Evolutionary conservation across 1,140 invertebrate species (phyloP).

Genomic region (Neotoxoptera formosana): DNA sequence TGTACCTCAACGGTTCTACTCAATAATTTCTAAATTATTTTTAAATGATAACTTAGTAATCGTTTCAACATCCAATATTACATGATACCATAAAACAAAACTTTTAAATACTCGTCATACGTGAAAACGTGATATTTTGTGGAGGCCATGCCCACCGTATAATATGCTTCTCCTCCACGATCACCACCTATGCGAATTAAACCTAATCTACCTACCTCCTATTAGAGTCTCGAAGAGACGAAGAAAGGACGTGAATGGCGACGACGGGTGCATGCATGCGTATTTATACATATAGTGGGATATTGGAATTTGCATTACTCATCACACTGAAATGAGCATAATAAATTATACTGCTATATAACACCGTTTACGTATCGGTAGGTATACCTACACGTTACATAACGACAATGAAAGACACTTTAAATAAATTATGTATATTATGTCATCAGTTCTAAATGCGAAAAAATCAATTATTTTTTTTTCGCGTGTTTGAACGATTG

Average conservation of each 20-base stretch:
- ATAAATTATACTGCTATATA: background rate
- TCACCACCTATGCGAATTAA: background rate
- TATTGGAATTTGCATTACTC: conserved; percentile 40
- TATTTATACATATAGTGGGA: background rate
- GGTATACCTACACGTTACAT: background rate
- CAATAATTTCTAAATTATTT: background rate
- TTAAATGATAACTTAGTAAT: background rate
- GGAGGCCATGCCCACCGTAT: background rate
- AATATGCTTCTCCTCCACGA: background rate
- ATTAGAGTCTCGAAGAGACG: background rate
- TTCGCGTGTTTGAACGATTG: background rate
- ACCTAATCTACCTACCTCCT: background rate
- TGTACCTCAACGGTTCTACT: too few relatives aligned
- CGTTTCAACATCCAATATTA: background rate
- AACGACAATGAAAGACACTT: background rate
- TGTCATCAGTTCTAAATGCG: background rate
- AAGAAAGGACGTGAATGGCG: background rate
- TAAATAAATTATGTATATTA: background rate
- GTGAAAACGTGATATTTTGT: background rate
- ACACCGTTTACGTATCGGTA: background rate
- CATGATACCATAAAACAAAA: background rate
- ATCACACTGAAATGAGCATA: background rate
- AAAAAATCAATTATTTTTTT: conserved; percentile 23
- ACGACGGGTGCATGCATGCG: background rate
- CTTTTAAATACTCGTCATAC: background rate